Evolutionary conservation across 2,888 invertebrate species (phyloP), one percentile per base, ranked within the genome.

Genomic region (Steromphala cineraria): DNA sequence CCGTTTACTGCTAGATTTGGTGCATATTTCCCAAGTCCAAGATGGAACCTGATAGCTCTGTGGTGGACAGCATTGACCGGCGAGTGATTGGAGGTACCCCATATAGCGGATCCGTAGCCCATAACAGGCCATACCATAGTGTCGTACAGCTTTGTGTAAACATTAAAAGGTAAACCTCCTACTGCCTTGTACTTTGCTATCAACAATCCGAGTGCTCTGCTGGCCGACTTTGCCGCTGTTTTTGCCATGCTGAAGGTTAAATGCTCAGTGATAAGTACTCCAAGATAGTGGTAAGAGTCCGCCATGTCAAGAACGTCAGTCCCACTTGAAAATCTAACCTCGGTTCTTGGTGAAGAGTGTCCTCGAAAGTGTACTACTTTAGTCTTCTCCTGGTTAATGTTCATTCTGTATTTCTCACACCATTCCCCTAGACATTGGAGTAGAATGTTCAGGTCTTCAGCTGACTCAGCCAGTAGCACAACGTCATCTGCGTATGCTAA

Each of bases 291-390:
- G 24, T 67, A 67, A 5, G 8, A 21, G 1, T 2, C 10, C 0
- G 15, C 67, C 1, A 67, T 21, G 19, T 19, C 67, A 13, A 67
- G 21, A 24, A 15, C 15, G 24, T 67, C 67, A 17, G n/a, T n/a
- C n/a, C 67, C 67, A 28, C 21, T 24, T 7, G 1, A 28, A 28
- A 67, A 67, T 7, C 19, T 8, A 21, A 5, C 28, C 7, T 67
- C 8, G 8, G 40, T 21, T 78, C 52, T 36, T 28, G 36, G n/a
- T 31, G 13, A 46, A 10, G 76, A 76, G n/a, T 19, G 13, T 8
- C 36, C n/a, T 55, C 76, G 21, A 76, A 55, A 53, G 31, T 76
- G 76, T 15, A 76, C 31, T 8, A 76, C 31, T n/a, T 76, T 76
- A 13, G 17, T 53, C 40, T 76, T 76, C 5, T 4, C 31, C 2